These are phyloP conservation scores for Paraescarpia echinospica DNA, from an alignment of 1,140 invertebrate species.

Conservation along the genomic window DNA sequence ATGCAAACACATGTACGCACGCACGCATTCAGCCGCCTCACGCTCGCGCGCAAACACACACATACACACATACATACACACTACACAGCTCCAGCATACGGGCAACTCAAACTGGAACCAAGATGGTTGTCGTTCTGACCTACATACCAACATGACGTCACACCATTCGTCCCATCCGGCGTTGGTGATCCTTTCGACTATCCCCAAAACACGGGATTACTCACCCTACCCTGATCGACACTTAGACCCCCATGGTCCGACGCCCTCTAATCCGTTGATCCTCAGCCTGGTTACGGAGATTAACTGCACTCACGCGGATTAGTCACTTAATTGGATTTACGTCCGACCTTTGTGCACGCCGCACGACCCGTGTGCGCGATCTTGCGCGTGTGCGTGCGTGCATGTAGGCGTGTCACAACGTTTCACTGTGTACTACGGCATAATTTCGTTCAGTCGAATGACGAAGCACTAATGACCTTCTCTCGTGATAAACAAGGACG, in stretches of 20 bases:
- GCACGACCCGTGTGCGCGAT: neutral
- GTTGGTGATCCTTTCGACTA: neutral
- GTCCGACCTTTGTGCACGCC: neutral
- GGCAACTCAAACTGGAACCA: too few relatives aligned
- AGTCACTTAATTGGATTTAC: slow-evolving; percentile 6
- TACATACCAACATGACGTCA: neutral
- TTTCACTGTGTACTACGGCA: neutral
- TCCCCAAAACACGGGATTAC: neutral
- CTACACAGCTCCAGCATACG: too few relatives aligned
- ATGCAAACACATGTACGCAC: too few relatives aligned
- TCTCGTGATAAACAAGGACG: neutral
- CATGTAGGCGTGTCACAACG: neutral
- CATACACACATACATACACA: too few relatives aligned
- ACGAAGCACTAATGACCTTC: neutral
- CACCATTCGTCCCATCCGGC: neutral
- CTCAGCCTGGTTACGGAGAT: neutral
- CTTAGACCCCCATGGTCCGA: neutral
- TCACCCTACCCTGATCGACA: neutral
- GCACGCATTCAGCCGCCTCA: too few relatives aligned
- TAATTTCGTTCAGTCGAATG: neutral
- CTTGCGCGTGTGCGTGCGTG: neutral
- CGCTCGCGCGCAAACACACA: too few relatives aligned
- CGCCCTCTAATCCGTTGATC: neutral
- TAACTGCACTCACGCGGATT: neutral
- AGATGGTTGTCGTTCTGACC: too few relatives aligned